Percentiles rank a stretch among this genome's conserved stretches.
Conservation (phyloP, 2,797 vertebrate genomes). For the Borostomias antarcticus region DNA sequence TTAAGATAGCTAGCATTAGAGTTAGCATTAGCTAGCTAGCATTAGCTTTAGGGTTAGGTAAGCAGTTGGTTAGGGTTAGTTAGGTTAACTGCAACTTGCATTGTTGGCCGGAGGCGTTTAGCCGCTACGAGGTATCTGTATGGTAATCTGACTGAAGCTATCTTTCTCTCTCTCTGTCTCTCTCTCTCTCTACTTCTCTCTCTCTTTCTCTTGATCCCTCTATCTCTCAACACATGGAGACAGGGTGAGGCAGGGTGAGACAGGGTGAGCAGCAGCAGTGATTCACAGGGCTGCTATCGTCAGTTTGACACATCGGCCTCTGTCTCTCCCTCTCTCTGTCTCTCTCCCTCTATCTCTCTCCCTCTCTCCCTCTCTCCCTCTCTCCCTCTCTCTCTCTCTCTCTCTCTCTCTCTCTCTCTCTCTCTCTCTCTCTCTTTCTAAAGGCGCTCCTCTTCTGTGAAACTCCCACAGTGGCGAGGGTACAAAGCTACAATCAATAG, state of each 20-base stretch:
- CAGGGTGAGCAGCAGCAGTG: slow-evolving; percentile 2
- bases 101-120: too few species aligned
- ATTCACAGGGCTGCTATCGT: slow-evolving; percentile 6
- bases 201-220: slow-evolving; percentile 20
- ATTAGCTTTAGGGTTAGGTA: too few species aligned
- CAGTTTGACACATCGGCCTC: too few species aligned
- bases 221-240: slow-evolving; percentile 25
- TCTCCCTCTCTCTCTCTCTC: slow-evolving; percentile 16
- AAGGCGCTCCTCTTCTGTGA: slow-evolving; percentile 4
- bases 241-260: slow-evolving; percentile 10
- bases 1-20: too few species aligned
- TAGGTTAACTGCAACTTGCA: too few species aligned
- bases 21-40: too few species aligned
- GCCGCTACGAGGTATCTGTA: too few species aligned
- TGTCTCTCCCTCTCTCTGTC: slow-evolving; percentile 24
- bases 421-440: too few species aligned
- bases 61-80: too few species aligned
- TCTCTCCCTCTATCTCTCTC: slow-evolving; percentile 18
- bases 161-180: background rate
- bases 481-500: slow-evolving; percentile 42
- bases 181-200: slow-evolving; percentile 9
- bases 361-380: slow-evolving; percentile 12
- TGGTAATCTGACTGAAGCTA: too few species aligned
- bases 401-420: slow-evolving; percentile 26
- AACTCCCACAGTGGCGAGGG: slow-evolving; percentile 28